Evolutionary conservation across 2,113 vertebrate genomes (phyloP), one percentile per base, ranked within the genome.

Genomic region (Laticauda laticaudata): DNA sequence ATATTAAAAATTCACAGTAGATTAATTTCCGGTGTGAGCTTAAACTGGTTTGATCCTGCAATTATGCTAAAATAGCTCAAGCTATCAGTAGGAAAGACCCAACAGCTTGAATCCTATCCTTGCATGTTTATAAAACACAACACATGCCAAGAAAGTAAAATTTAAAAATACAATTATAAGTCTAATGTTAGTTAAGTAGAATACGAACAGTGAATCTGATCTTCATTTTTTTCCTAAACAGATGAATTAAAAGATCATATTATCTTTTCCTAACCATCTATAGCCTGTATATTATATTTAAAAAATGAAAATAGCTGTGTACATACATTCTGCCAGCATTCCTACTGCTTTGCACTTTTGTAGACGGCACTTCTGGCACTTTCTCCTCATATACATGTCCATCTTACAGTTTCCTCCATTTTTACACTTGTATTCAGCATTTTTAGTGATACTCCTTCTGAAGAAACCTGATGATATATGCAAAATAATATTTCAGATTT

Each of bases 341-440:
- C 99, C 99, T 98, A 99, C 99, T 96, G 99, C 98, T 95, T 98
- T 99, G 98, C 99, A 99, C 93, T 99, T 99, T 95, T 98, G 97
- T 24, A 99, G 98, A 24, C 99, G 98, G 24, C 99, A 99, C 91
- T 99, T 99, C 93, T 99, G 99, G 94, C 99, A 99, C 94, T 99
- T 99, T 89, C 99, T 98, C 75, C 99, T 98, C 99, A 99, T 99
- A 95, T 99, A 99, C 99, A 99, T 99, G 95, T 99, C 99, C 99
- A 99, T 99, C 97, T 99, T 99, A 5, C 99, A 99, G 97, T 98
- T 99, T 90, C 99, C 99, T 29, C 99, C 99, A 0, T 98, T 99
- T 97, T 99, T 99, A 96, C 99, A 99, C 95, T 99, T 99, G 97
- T 99, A 99, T 89, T 99, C 98, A 0, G 99, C 99, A 0, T 99